These are phyloP conservation scores for Luscinia megarhynchos DNA, from an alignment of 2,797 vertebrate species.

Conservation along the genomic window DNA sequence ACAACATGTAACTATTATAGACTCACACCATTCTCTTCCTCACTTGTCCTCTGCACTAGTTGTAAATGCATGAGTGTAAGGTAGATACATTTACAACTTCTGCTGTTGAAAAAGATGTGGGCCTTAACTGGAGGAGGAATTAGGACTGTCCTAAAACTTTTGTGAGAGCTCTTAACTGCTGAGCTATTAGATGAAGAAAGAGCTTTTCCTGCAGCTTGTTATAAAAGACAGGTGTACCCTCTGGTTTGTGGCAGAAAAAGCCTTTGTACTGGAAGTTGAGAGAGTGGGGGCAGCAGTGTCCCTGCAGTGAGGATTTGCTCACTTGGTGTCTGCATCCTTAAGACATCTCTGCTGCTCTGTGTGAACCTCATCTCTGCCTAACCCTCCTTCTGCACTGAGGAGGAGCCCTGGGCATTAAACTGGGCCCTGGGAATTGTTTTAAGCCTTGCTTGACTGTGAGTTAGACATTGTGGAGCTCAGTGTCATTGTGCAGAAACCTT, in stretches of 20 bases:
- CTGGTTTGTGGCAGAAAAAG: background rate
- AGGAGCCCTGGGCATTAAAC: background rate
- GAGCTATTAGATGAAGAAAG: constrained; percentile 11
- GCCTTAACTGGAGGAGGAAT: background rate
- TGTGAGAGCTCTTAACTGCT: background rate
- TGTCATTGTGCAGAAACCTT: background rate
- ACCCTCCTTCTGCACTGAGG: background rate
- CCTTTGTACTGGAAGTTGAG: background rate
- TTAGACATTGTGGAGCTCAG: background rate
- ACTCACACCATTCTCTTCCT: background rate
- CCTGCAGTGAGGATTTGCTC: constrained; percentile 10
- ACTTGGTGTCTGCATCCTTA: background rate
- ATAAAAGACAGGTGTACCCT: background rate
- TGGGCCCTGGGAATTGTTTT: background rate
- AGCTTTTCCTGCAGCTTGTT: background rate
- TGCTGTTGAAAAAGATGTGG: background rate
- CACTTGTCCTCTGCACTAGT: background rate
- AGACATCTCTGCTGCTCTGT: background rate
- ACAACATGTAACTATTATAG: fast-evolving
- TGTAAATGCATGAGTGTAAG: background rate
- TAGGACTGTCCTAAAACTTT: background rate
- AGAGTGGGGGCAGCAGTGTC: background rate
- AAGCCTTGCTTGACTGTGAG: background rate
- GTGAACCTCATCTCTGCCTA: background rate
- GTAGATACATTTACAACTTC: too few relatives aligned